phyloP scores from a whole-genome alignment of 2,113 vertebrate species.

The Grammomys surdaster region DNA sequence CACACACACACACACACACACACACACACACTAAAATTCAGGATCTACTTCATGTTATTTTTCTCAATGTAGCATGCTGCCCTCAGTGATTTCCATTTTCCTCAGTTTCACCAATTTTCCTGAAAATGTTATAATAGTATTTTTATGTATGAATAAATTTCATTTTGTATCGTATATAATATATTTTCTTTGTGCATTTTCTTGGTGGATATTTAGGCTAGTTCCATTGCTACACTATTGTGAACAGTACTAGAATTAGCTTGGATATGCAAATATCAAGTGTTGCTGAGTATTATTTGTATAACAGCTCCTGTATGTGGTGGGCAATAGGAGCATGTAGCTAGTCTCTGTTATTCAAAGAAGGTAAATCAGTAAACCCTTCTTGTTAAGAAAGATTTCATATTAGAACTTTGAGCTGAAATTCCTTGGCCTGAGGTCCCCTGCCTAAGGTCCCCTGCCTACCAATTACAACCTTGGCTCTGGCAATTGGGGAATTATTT shows the following conservation, averaged over 20 bases:
- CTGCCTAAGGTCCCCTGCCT: background rate
- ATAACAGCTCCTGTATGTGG: background rate
- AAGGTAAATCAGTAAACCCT: no score
- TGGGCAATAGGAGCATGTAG: background rate
- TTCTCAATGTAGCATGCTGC: background rate
- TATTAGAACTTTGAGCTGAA: background rate
- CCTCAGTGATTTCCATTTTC: background rate
- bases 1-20: background rate
- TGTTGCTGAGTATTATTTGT: background rate
- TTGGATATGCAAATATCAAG: background rate
- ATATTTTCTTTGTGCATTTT: background rate
- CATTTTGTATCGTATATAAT: background rate
- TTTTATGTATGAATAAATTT: background rate
- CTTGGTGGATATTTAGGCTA: background rate
- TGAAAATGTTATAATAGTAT: background rate
- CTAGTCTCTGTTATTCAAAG: background rate
- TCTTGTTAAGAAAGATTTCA: background rate
- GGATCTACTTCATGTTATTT: background rate
- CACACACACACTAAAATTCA: background rate
- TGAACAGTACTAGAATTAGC: background rate
- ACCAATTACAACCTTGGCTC: background rate
- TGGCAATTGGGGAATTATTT: background rate
- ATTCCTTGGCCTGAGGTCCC: background rate
- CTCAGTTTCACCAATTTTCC: background rate
- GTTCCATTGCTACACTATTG: background rate